A percentile compares a stretch with the other conserved stretches of the same genome.
phyloP scores from a whole-genome alignment of 2,888 invertebrate species.

The Eumacrocentrus americanus region DNA sequence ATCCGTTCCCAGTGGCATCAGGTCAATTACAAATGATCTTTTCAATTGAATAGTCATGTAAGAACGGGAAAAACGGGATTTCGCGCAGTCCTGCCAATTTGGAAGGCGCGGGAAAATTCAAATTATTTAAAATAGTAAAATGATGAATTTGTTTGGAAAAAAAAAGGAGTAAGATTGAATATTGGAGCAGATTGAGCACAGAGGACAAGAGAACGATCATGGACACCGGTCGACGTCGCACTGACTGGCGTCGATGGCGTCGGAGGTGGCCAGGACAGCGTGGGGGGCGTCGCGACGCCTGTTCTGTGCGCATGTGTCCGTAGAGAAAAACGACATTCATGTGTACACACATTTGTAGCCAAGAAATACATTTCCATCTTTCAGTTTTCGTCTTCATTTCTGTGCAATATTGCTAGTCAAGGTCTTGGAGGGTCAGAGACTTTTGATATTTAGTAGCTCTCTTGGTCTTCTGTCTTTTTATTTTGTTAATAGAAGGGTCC shows the following conservation, averaged over 20 bases:
- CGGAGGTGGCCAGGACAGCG: slow-evolving; percentile 32
- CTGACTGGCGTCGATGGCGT: slow-evolving; percentile 52
- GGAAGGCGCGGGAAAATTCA: not conserved
- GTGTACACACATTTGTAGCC: not conserved
- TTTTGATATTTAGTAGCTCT: not conserved
- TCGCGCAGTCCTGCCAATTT: not conserved
- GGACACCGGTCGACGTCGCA: slow-evolving; percentile 53
- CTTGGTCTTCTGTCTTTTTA: not conserved
- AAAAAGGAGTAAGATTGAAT: not conserved
- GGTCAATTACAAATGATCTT: slow-evolving; percentile 1
- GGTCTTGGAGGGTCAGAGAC: not conserved
- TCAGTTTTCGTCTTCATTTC: not conserved
- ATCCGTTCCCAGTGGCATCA: not conserved
- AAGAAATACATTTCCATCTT: not conserved
- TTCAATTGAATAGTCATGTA: not conserved
- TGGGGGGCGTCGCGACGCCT: slow-evolving; percentile 29
- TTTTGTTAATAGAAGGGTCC: not conserved
- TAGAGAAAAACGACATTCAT: not conserved
- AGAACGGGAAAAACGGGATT: too few species aligned
- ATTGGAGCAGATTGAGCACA: not conserved
- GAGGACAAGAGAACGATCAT: slow-evolving; percentile 19
- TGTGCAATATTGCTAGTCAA: not conserved
- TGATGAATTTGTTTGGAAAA: not conserved
- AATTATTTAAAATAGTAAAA: not conserved
- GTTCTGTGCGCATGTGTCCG: not conserved